Percentiles rank a stretch among this genome's conserved stretches.
Evolutionary conservation across 2,113 vertebrate species (phyloP).

Genomic region (Cacatua alba): DNA sequence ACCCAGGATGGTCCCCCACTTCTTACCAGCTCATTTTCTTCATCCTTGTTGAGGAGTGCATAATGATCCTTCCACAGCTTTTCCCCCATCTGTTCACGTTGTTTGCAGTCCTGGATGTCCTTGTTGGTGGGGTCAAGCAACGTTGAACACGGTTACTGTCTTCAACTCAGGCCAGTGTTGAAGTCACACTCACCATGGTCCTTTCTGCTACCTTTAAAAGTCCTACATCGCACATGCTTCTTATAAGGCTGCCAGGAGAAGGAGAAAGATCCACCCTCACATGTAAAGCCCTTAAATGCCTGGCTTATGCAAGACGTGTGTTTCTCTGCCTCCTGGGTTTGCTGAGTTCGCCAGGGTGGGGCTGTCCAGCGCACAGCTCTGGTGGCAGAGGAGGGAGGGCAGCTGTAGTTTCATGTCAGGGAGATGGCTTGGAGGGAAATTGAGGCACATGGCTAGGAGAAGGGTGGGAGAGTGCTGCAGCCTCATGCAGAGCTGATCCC

Average conservation of each 20-base stretch:
- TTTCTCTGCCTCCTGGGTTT: not conserved
- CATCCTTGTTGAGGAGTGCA: constrained; percentile 64
- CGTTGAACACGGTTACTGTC: not conserved
- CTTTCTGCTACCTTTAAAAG: constrained; percentile 8
- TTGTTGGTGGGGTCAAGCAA: not conserved
- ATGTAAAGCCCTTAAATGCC: not conserved
- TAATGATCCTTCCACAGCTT: not conserved
- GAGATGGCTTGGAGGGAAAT: not conserved
- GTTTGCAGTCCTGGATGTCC: not conserved
- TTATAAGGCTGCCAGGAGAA: not conserved
- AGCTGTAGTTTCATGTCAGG: rapidly evolving
- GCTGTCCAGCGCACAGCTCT: not conserved
- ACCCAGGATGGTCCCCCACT: rapidly evolving
- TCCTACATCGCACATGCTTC: not conserved
- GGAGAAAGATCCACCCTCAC: not conserved
- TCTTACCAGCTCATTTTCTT: constrained; percentile 75
- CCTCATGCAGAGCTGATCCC: rapidly evolving
- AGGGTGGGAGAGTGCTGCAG: not conserved
- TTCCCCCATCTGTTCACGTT: constrained; percentile 34
- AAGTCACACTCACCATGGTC: not conserved
- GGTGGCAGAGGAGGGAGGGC: too few relatives aligned
- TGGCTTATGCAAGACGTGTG: not conserved
- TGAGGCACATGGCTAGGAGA: not conserved
- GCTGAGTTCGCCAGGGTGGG: not conserved
- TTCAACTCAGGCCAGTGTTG: not conserved